A percentile compares a stretch with the other conserved stretches of the same genome.
These are phyloP conservation scores for Lutjanus argentimaculatus DNA, from an alignment of 2,797 vertebrate genomes.

Conservation along the genomic window DNA sequence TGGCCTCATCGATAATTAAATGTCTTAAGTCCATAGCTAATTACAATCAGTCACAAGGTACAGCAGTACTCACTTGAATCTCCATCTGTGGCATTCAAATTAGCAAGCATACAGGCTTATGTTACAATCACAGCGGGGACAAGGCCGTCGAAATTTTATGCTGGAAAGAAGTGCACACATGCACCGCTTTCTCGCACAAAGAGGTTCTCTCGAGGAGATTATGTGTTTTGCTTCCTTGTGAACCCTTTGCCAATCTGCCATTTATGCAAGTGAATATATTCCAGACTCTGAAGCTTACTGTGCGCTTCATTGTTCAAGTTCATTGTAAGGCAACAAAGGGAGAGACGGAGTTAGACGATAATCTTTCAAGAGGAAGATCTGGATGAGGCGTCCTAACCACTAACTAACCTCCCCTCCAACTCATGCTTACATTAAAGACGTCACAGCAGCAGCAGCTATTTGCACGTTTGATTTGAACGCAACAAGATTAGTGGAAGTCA, in stretches of 20 bases:
- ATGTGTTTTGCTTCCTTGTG: constrained; percentile 58
- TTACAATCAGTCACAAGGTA: constrained; percentile 32
- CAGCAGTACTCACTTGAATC: constrained; percentile 28
- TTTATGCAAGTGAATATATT: constrained; percentile 64
- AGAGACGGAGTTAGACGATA: constrained; percentile 17
- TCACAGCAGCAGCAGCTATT: not conserved
- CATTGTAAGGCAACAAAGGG: constrained; percentile 54
- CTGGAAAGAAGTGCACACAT: constrained; percentile 26
- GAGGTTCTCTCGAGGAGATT: constrained; percentile 67
- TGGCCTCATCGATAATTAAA: constrained; percentile 13
- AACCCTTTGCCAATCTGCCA: constrained; percentile 58
- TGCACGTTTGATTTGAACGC: not conserved
- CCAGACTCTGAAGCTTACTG: constrained; percentile 48
- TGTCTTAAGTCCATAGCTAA: constrained; percentile 24
- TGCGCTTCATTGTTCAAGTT: constrained; percentile 46
- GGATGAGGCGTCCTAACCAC: constrained; percentile 22
- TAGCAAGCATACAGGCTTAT: constrained; percentile 24
- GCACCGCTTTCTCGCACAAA: constrained; percentile 40
- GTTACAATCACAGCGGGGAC: constrained; percentile 50
- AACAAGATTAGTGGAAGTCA: not conserved
- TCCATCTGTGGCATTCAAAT: constrained; percentile 34
- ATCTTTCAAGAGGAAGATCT: constrained; percentile 44
- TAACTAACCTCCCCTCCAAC: constrained; percentile 20
- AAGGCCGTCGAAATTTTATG: constrained; percentile 18
- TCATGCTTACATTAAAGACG: constrained; percentile 4